A percentile compares a stretch with the other conserved stretches of the same genome.
Conservation (phyloP, 2,113 vertebrate genomes). For the Opisthocomus hoazin region DNA sequence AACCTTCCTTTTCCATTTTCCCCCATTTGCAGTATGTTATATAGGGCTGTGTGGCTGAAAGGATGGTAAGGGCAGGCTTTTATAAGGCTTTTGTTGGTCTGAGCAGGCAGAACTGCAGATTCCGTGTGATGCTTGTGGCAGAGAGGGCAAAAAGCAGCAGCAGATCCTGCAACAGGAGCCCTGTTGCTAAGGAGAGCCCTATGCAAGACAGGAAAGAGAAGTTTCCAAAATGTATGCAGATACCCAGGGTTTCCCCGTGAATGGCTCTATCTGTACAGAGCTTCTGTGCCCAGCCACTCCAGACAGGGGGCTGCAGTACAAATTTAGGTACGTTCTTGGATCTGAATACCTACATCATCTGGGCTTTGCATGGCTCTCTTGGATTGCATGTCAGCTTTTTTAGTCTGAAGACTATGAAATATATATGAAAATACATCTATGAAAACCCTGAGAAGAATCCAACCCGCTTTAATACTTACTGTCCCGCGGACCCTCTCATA, state of each 20-base stretch:
- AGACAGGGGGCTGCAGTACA: not conserved
- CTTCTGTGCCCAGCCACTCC: not conserved
- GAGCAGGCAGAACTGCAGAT: not conserved
- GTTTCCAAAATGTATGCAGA: not conserved
- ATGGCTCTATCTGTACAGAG: not conserved
- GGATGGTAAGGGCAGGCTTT: not conserved
- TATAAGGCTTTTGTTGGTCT: not conserved
- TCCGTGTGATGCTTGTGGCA: not conserved
- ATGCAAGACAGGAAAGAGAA: not conserved
- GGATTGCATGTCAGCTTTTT: not conserved
- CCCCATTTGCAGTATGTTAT: not conserved
- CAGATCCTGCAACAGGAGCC: not conserved
- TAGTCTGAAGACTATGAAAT: not conserved
- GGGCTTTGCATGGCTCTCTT: not conserved
- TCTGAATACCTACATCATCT: not conserved
- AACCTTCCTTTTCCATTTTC: not conserved
- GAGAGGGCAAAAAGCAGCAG: not conserved
- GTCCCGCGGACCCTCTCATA: not conserved
- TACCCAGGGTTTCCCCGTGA: not conserved
- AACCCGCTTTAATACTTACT: not conserved
- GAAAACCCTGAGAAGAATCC: not conserved
- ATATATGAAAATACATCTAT: not conserved
- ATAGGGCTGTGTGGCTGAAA: not conserved
- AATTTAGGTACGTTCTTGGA: not conserved
- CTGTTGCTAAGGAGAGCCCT: slow-evolving; percentile 9